Evolutionary conservation across 1,140 invertebrate species (phyloP).

Genomic region (Rhagoletis pomonella): DNA sequence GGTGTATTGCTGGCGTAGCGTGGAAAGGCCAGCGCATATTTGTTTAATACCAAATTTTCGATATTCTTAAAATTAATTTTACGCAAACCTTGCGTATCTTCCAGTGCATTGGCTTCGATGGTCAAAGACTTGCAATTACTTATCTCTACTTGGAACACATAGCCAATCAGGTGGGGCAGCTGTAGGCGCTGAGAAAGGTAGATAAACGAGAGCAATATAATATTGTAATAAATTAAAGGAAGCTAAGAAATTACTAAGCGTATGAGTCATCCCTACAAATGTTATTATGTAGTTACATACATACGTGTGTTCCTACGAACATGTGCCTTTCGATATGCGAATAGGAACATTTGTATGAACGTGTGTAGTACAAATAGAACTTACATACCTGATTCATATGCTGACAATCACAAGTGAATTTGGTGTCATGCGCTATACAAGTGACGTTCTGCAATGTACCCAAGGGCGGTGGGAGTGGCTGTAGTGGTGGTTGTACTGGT

Average conservation of each 20-base stretch:
- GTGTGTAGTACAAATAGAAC: background rate
- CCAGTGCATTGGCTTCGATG: constrained; percentile 68
- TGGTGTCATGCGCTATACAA: constrained; percentile 67
- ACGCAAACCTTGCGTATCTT: constrained; percentile 74
- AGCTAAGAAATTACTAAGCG: background rate
- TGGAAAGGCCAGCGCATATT: constrained; percentile 65
- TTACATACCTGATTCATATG: constrained; percentile 63
- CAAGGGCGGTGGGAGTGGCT: constrained; percentile 21
- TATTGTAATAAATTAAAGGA: constrained; percentile 9
- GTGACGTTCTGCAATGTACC: constrained; percentile 59
- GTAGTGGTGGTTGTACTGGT: background rate
- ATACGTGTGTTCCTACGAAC: background rate
- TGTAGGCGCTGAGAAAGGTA: constrained; percentile 62
- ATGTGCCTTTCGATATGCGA: too few relatives aligned
- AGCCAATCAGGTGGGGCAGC: constrained; percentile 63
- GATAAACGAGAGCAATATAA: background rate
- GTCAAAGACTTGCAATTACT: constrained; percentile 66
- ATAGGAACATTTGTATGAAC: too few relatives aligned
- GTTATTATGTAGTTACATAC: background rate
- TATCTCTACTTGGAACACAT: constrained; percentile 65
- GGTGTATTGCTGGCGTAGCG: constrained; percentile 68
- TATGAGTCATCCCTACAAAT: background rate
- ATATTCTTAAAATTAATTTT: constrained; percentile 76
- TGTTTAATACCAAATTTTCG: constrained; percentile 74
- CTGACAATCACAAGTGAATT: constrained; percentile 69